Base-by-base conservation (phyloP, 1,140 invertebrate species). In the Orchestia grillus region DNA sequence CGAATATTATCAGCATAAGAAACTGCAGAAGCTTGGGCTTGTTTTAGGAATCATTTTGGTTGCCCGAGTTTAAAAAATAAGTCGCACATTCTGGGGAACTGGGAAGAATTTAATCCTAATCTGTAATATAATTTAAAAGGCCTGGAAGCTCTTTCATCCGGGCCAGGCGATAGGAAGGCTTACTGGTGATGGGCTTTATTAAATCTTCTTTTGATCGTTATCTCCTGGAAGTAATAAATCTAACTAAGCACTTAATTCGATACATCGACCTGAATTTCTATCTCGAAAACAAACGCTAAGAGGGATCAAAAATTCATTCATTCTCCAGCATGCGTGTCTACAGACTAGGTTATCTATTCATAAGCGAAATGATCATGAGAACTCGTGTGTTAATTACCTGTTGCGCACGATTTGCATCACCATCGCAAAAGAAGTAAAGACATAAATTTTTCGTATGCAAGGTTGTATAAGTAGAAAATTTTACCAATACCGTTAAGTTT, bases 181-280 rank as follows among this genome's bases (percentile, higher is more conserved):
- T 77, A 77, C 62, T 77, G 62, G 62, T 77, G 62, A 77, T 77
- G 62, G 62, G 62, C 36, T 77, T 77, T 77, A 77, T 77, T 77
- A 77, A 77, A 77, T 77, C 62, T 77, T 77, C 62, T 77, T 77
- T 15, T 36, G 28, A 77, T 77, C 62, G 62, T 77, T 28, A 77
- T 77, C 62, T 23, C 62, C 62, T 77, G 11, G 36, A 77, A 77
- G 36, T 77, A 77, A 77, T 77, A 36, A 77, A 77, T 77, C 62
- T 36, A 1, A 15, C 11, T 36, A 77, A 77, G 62, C 62, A 23
- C 62, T 77, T 77, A 77, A 77, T 77, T 77, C 62, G 11, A 19
- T 77, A 36, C 3, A 77, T 77, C 36, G 28, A 8, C 36, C 36
- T 77, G 28, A 36, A 77, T 77, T 77, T 77, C 28, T 36, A 53